Evolutionary conservation across 2,797 vertebrate species (phyloP), one percentile per base, ranked within the genome.

Genomic region (Sibirionetta formosa): DNA sequence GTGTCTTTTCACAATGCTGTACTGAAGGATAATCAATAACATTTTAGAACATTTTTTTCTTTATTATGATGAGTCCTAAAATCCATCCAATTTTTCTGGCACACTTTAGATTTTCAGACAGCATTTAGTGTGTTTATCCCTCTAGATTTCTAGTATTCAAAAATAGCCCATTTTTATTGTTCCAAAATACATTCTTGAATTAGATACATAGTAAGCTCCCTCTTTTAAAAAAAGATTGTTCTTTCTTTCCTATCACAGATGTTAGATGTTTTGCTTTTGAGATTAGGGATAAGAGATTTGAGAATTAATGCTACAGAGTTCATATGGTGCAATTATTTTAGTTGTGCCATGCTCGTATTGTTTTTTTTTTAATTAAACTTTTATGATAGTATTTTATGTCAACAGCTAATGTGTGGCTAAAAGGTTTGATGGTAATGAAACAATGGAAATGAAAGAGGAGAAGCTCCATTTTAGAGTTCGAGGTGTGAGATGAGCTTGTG

Each of bases 11-110:
- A 72, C 66, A 88, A 64, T 69, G 63, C 66, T 73, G 24, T 72
- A 33, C 60, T 88, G 85, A 93, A 95, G 89, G 63, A 76, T 79
- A 94, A 88, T 88, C 0, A 0, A 85, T 91, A 66, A 70, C 73
- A 48, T 86, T 94, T 96, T 50, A 83, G 91, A 91, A 86, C 46
- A 7, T 31, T 87, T 88, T 89, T 91, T 96, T 66, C 65, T 76
- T 79, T 69, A 46, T 94, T 86, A 86, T 84, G 93, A 77, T 92
- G 71, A 56, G 23, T 92, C 29, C 82, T 95, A 80, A 82, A 63
- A 93, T 77, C 75, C 93, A 85, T 94, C 95, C 95, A 86, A 44
- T 79, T 95, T 96, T 96, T 87, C 90, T 95, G 86, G 75, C 68
- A 61, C 35, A 75, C 78, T 61, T 91, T 76, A 82, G 75, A 38